Percentiles rank a stretch among this genome's conserved stretches.
phyloP scores from a whole-genome alignment of 2,888 invertebrate species.

The Clitarchus hookeri region DNA sequence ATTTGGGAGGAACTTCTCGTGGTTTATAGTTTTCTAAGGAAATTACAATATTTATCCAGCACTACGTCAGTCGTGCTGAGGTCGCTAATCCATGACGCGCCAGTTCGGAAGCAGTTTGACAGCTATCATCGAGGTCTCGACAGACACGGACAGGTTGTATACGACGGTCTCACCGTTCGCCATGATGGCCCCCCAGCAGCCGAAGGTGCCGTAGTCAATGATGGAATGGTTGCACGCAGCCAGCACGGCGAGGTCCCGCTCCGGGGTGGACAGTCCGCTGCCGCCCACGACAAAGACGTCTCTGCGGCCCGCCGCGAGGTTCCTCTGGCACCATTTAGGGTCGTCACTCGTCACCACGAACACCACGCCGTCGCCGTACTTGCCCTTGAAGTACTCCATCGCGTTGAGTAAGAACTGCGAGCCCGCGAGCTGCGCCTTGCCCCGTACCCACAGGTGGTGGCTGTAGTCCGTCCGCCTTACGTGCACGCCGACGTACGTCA shows the following conservation, averaged over 20 bases:
- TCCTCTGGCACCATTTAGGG: conserved; percentile 55
- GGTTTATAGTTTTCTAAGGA: no score
- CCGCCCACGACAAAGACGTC: conserved; percentile 54
- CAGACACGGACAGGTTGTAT: conserved; percentile 51
- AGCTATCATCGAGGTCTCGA: no score
- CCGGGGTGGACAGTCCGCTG: conserved; percentile 45
- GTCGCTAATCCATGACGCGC: no score
- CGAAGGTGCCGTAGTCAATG: conserved; percentile 59
- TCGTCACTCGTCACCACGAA: conserved; percentile 58
- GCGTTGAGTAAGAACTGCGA: conserved; percentile 53
- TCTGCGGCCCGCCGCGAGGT: conserved; percentile 48
- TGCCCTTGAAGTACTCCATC: conserved; percentile 54
- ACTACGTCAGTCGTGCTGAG: no score
- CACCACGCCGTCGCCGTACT: conserved; percentile 50
- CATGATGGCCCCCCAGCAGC: conserved; percentile 58
- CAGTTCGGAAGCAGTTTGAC: no score
- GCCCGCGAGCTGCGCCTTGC: conserved; percentile 53
- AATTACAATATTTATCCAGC: no score
- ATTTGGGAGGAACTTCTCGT: no score
- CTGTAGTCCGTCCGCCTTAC: conserved; percentile 62
- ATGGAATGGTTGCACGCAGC: conserved; percentile 59
- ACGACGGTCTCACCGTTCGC: conserved; percentile 57
- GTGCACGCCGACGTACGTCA: conserved; percentile 60
- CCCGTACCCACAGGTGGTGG: conserved; percentile 59
- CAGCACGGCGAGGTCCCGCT: conserved; percentile 56